phyloP scores from a whole-genome alignment of 2,797 vertebrate species.

The Cyprinella venusta region DNA sequence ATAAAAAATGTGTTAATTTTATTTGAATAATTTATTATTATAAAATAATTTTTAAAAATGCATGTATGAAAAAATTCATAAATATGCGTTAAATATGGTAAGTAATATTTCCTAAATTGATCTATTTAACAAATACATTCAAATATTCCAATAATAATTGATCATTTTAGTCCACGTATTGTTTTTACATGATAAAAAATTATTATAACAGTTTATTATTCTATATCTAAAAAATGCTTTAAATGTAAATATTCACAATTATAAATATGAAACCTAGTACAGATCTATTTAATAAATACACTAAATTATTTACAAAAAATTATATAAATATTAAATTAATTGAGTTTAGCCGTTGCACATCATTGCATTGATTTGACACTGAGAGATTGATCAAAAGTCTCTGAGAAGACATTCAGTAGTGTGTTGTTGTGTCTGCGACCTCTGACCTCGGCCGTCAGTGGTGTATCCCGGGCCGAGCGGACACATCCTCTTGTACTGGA shows the following conservation, averaged over 20 bases:
- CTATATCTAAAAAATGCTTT: not conserved
- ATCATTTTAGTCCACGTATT: not conserved
- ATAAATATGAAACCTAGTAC: not conserved
- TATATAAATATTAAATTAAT: not conserved
- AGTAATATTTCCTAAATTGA: not conserved
- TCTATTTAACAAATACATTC: not conserved
- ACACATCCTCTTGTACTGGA: constrained; percentile 92
- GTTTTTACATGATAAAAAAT: not conserved
- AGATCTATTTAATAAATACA: not conserved
- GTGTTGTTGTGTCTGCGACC: too few species aligned
- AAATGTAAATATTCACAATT: not conserved
- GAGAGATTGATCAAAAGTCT: not conserved
- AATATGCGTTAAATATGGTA: not conserved
- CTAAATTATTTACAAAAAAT: too few species aligned
- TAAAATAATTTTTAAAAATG: not conserved
- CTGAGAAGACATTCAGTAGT: not conserved
- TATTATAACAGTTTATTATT: too few species aligned
- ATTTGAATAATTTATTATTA: not conserved
- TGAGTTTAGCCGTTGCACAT: not conserved
- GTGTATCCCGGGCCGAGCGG: constrained; percentile 91
- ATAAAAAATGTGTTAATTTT: not conserved
- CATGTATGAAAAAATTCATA: not conserved
- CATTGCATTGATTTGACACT: not conserved
- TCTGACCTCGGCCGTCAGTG: constrained; percentile 88
- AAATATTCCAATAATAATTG: not conserved